These are phyloP conservation scores for Itoplectis maculator DNA, from an alignment of 2,888 invertebrate genomes.

Conservation along the genomic window DNA sequence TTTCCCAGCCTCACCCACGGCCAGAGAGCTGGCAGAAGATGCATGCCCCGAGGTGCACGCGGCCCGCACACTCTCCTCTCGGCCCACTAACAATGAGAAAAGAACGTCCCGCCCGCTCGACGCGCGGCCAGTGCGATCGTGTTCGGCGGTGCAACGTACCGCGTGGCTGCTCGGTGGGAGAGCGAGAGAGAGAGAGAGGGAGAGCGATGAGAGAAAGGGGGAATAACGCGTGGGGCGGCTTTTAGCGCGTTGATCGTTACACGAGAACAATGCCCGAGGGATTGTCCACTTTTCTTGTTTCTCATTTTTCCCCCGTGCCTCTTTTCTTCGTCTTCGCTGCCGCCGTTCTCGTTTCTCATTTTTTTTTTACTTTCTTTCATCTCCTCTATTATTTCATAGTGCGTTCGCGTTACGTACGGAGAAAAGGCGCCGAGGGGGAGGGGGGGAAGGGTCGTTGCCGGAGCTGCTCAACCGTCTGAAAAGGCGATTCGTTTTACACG, in stretches of 20 bases:
- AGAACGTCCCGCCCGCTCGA: constrained; percentile 14
- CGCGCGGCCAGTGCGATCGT: background rate
- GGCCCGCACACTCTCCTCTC: constrained; percentile 27
- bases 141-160: constrained; percentile 34
- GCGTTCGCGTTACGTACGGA: constrained; percentile 12
- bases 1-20: background rate
- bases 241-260: constrained; percentile 59
- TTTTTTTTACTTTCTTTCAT: constrained; percentile 20
- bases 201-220: background rate
- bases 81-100: constrained; percentile 27
- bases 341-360: constrained; percentile 28
- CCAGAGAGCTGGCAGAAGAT: constrained; percentile 31
- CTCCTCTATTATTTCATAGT: constrained; percentile 28
- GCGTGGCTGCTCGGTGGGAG: too few relatives aligned
- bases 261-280: constrained; percentile 52
- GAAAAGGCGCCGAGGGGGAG: constrained; percentile 11
- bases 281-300: constrained; percentile 58
- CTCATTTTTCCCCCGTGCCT: constrained; percentile 5
- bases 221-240: constrained; percentile 37
- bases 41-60: background rate
- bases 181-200: too few relatives aligned
- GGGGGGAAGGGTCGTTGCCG: constrained; percentile 57
- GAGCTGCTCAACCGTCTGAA: constrained; percentile 53
- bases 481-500: constrained; percentile 55
- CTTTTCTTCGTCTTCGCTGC: constrained; percentile 21